Conservation (phyloP, 1,140 invertebrate species). For the Brachionus rotundiformis region DNA sequence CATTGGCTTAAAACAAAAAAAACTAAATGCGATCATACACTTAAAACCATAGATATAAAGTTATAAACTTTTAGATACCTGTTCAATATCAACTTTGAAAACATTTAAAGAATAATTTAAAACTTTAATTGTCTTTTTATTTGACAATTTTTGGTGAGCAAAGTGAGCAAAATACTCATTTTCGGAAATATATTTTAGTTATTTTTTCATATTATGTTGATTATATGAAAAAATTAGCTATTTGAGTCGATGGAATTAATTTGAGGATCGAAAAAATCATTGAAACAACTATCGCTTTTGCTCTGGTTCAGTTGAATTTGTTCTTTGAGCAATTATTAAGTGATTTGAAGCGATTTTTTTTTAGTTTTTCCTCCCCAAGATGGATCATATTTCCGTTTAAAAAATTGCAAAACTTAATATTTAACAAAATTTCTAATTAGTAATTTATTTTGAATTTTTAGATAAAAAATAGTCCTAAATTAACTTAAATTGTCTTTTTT, state of each 20-base stretch:
- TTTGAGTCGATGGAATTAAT: conserved; percentile 5
- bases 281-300: neutral
- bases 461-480: neutral
- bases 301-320: neutral
- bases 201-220: conserved; percentile 5
- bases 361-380: neutral
- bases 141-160: neutral
- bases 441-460: neutral
- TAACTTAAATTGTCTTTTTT: too few relatives aligned
- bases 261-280: conserved; percentile 16
- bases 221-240: conserved; percentile 47
- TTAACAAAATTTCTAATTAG: neutral
- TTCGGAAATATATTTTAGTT: neutral
- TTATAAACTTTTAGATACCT: too few relatives aligned
- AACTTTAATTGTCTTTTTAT: neutral
- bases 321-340: neutral
- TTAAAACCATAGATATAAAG: neutral
- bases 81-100: neutral
- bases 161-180: neutral
- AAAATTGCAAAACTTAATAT: neutral
- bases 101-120: too few relatives aligned
- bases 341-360: conserved; percentile 7
- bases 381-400: neutral
- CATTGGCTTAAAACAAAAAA: neutral
- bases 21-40: too few relatives aligned